Evolutionary conservation across 2,888 invertebrate species (phyloP).

Genomic region (Suillia variegata): DNA sequence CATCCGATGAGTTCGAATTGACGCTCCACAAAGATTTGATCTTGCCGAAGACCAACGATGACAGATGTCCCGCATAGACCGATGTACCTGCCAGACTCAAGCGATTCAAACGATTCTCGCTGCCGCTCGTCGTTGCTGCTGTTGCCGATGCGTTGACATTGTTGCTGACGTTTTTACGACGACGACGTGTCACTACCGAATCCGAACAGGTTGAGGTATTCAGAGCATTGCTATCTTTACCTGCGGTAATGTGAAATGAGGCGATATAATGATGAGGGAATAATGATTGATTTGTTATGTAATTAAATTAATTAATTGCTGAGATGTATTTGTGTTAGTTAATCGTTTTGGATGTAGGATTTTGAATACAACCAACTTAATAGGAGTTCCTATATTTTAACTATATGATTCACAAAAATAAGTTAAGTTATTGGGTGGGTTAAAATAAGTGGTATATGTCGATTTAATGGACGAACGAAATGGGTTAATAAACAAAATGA

Average conservation of each 20-base stretch:
- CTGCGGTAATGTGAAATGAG: no score
- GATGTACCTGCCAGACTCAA: conserved; percentile 58
- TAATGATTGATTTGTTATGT: background rate
- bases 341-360: no score
- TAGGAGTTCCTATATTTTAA: no score
- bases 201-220: conserved; percentile 61
- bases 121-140: conserved; percentile 45
- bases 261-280: conserved; percentile 23
- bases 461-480: no score
- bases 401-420: no score
- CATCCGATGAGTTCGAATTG: conserved; percentile 73
- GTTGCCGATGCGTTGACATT: conserved; percentile 45
- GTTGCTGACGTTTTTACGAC: conserved; percentile 56
- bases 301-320: background rate
- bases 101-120: conserved; percentile 57
- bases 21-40: conserved; percentile 87
- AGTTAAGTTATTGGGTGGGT: no score
- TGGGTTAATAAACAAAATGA: no score
- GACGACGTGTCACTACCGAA: conserved; percentile 56
- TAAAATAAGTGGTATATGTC: no score
- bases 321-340: no score
- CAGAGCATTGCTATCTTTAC: conserved; percentile 53
- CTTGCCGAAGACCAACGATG: conserved; percentile 77
- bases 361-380: no score
- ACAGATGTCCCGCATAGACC: conserved; percentile 58